Conservation (phyloP, 2,113 vertebrate species). For the Prionailurus viverrinus region DNA sequence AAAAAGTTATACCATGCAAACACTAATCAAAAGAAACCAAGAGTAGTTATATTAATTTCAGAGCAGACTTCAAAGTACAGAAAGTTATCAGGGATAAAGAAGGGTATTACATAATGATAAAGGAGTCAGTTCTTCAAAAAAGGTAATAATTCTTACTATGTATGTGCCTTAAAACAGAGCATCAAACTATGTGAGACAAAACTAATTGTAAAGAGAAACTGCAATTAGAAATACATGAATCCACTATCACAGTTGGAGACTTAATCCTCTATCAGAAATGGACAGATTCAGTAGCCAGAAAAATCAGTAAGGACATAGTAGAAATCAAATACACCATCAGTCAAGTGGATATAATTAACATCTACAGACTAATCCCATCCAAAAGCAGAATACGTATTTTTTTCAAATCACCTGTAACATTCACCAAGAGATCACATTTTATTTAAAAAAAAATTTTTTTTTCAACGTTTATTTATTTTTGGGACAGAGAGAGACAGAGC, state of each 20-base stretch:
- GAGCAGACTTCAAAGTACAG: background rate
- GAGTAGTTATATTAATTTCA: background rate
- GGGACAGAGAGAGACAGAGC: no score
- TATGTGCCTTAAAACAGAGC: background rate
- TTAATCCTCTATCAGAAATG: background rate
- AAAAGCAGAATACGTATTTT: background rate
- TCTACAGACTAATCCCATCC: background rate
- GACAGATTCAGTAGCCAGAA: background rate
- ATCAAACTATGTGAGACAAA: background rate
- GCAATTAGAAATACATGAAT: background rate
- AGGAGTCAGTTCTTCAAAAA: background rate
- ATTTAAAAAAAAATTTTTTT: no score
- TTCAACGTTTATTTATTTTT: no score
- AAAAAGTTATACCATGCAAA: background rate
- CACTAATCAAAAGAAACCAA: background rate
- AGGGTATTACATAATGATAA: background rate
- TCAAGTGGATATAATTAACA: background rate
- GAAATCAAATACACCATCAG: background rate
- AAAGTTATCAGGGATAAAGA: background rate
- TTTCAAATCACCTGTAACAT: background rate
- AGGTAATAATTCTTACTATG: background rate
- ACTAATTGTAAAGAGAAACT: background rate
- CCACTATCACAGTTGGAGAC: background rate
- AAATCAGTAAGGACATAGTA: background rate
- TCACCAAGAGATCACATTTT: background rate